Percentiles rank a stretch among this genome's conserved stretches.
Evolutionary conservation across 2,113 vertebrate species (phyloP).

Genomic region (Psilopogon haemacephalus): DNA sequence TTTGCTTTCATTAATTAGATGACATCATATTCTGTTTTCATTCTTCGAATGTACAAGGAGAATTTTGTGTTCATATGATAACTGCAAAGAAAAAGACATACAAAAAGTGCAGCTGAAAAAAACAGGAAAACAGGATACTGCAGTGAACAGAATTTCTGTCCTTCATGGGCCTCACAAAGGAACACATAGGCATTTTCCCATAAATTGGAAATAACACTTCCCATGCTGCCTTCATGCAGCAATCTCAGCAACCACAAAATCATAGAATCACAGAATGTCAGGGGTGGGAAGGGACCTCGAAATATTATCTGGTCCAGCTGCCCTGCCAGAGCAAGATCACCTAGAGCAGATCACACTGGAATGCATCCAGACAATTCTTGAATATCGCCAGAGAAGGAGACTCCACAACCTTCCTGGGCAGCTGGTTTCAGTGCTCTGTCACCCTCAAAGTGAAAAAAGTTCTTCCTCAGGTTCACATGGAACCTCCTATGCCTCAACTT

Average conservation of each 20-base stretch:
- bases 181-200: background rate
- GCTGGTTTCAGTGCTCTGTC: too few relatives aligned
- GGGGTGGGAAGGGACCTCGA: too few relatives aligned
- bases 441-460: too few relatives aligned
- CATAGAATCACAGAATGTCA: too few relatives aligned
- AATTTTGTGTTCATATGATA: background rate
- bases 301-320: too few relatives aligned
- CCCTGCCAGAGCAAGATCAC: too few relatives aligned
- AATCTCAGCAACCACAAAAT: background rate
- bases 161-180: background rate
- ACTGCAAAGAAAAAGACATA: background rate
- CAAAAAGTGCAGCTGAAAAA: background rate
- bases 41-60: background rate
- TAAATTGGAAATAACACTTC: background rate
- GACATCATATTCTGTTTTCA: background rate
- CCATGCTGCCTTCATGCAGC: background rate
- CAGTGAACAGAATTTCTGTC: background rate
- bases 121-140: fast-evolving
- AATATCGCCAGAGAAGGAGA: too few relatives aligned
- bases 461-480: too few relatives aligned
- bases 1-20: background rate
- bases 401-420: too few relatives aligned
- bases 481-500: too few relatives aligned
- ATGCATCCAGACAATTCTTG: too few relatives aligned
- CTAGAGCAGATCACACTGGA: too few relatives aligned